Evolutionary conservation across 2,113 vertebrate genomes (phyloP).

Genomic region (Procavia capensis): DNA sequence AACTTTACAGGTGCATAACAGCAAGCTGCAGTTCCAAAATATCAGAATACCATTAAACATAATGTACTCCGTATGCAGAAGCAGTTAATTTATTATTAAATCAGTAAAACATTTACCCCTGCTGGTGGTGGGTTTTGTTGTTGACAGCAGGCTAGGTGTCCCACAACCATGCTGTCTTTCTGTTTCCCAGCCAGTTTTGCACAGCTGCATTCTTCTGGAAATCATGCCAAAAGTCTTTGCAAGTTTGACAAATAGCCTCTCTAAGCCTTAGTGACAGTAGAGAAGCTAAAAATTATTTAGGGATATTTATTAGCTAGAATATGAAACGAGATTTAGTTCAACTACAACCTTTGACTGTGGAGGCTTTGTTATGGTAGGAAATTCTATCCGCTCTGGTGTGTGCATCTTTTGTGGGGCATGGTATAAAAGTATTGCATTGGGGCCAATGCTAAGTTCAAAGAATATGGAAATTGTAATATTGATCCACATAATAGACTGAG

Average conservation of each 20-base stretch:
- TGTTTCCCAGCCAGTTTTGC: conserved; percentile 79
- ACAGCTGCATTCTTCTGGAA: conserved; percentile 86
- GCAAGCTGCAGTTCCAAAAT: conserved; percentile 83
- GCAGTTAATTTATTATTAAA: conserved; percentile 89
- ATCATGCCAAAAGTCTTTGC: conserved; percentile 79
- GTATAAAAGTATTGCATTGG: conserved; percentile 28
- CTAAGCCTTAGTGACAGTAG: conserved; percentile 83
- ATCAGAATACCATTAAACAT: conserved; percentile 84
- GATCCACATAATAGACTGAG: conserved; percentile 15
- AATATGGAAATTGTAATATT: conserved; percentile 9
- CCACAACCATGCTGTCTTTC: conserved; percentile 82
- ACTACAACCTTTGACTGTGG: conserved; percentile 47
- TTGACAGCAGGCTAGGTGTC: conserved; percentile 87
- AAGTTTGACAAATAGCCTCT: conserved; percentile 86
- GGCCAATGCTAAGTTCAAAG: conserved; percentile 30
- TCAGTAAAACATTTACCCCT: conserved; percentile 87
- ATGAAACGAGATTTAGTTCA: conserved; percentile 77
- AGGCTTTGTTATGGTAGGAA: conserved; percentile 45
- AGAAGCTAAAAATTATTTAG: conserved; percentile 86
- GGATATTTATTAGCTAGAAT: conserved; percentile 84
- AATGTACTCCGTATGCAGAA: conserved; percentile 84
- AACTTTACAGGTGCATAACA: conserved; percentile 89
- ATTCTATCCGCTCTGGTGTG: background rate
- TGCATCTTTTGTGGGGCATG: background rate
- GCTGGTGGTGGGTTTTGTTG: conserved; percentile 80